These are phyloP conservation scores for Ceyx margarethae DNA, from an alignment of 2,113 vertebrate genomes.

Conservation along the genomic window DNA sequence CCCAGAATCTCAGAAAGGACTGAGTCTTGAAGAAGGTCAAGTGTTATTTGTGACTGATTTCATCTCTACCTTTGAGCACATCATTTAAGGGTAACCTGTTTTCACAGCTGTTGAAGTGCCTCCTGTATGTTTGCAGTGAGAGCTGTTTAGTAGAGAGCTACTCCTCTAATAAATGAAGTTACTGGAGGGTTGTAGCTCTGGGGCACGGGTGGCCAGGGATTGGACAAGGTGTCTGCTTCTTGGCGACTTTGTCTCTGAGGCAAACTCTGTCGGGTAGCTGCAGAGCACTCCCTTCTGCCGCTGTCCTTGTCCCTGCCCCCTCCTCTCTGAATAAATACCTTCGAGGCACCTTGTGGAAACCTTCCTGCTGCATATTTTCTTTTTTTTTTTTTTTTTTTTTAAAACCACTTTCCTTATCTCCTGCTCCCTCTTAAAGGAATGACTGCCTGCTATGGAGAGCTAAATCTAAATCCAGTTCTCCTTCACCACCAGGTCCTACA, in stretches of 20 bases:
- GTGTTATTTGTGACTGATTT: neutral
- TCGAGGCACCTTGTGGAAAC: slow-evolving; percentile 11
- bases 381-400: slow-evolving; percentile 10
- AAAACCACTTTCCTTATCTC: slow-evolving; percentile 17
- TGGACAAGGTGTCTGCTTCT: neutral
- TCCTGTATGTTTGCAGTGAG: neutral
- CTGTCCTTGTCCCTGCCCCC: neutral
- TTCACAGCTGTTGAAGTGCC: slow-evolving; percentile 19
- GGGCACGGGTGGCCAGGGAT: neutral
- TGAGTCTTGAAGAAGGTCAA: neutral
- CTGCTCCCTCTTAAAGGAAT: neutral
- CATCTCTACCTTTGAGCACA: slow-evolving; percentile 1
- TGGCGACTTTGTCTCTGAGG: neutral
- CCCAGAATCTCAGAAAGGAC: neutral
- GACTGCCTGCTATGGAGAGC: neutral
- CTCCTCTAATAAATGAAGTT: neutral
- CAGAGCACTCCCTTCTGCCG: neutral
- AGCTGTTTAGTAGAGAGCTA: neutral
- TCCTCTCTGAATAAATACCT: slow-evolving; percentile 28
- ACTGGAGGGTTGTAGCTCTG: neutral
- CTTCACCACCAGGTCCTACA: neutral
- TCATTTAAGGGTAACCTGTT: neutral
- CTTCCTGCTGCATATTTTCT: slow-evolving; percentile 20
- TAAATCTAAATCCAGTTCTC: neutral
- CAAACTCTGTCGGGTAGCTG: neutral